These are phyloP conservation scores for Podarcis siculus DNA, from an alignment of 2,797 vertebrate genomes.

Conservation along the genomic window DNA sequence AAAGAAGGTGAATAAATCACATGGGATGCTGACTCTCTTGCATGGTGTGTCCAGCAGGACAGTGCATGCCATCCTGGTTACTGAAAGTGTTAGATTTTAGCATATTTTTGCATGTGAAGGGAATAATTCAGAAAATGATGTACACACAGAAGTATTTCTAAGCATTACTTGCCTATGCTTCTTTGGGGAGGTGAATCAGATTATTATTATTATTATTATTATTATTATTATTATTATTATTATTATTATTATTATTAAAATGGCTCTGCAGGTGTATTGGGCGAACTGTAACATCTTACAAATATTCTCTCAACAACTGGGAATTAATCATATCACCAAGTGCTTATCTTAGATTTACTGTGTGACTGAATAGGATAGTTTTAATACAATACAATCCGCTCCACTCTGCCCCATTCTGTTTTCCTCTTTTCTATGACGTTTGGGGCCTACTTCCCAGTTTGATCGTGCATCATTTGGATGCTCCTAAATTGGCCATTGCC, in stretches of 20 bases:
- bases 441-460: too few species aligned
- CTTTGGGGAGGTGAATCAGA: background rate
- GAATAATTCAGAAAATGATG: background rate
- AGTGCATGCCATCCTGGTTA: background rate
- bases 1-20: background rate
- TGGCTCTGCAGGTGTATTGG: background rate
- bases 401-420: too few species aligned
- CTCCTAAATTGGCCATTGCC: background rate
- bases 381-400: background rate
- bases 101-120: background rate
- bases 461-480: too few species aligned
- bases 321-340: too few species aligned
- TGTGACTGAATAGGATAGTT: background rate
- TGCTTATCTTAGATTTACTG: background rate
- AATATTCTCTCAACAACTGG: background rate
- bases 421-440: too few species aligned
- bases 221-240: too few species aligned
- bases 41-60: background rate
- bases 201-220: too few species aligned
- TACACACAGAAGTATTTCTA: background rate
- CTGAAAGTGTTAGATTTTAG: background rate
- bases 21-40: background rate
- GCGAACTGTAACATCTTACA: background rate
- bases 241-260: background rate
- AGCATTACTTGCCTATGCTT: background rate